Evolutionary conservation across 2,888 invertebrate species (phyloP).

Genomic region (Anodontia alba): DNA sequence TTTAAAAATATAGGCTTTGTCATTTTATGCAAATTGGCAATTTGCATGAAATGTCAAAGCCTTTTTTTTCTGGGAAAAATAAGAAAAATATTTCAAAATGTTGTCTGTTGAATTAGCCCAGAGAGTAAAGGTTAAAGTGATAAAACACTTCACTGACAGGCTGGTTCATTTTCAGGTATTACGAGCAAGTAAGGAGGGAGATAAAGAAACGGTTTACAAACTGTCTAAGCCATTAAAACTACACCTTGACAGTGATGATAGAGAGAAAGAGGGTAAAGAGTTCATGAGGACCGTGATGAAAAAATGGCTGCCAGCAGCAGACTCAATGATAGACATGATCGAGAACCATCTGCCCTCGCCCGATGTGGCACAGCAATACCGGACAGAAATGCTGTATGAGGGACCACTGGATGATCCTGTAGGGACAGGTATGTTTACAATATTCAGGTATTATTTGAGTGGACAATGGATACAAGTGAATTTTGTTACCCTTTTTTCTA

Average conservation of each 20-base stretch:
- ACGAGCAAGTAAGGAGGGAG: constrained; percentile 59
- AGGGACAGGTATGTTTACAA: constrained; percentile 88
- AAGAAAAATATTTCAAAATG: too few species aligned
- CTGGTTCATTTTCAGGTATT: constrained; percentile 47
- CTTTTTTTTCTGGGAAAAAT: too few species aligned
- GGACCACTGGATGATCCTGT: constrained; percentile 98
- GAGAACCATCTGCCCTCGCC: constrained; percentile 99
- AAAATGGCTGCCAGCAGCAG: constrained; percentile 99
- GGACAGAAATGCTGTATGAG: constrained; percentile 99
- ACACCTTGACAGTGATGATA: constrained; percentile 95
- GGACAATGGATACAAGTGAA: too few species aligned
- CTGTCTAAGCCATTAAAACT: constrained; percentile 96
- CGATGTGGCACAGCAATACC: constrained; percentile 98
- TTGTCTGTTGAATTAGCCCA: too few species aligned
- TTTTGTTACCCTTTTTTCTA: too few species aligned
- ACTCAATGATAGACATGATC: constrained; percentile 99
- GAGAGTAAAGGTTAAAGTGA: too few species aligned
- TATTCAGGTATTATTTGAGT: neutral
- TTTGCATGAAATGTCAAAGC: too few species aligned
- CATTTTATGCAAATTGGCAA: too few species aligned
- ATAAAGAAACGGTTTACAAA: constrained; percentile 89
- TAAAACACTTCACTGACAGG: too few species aligned
- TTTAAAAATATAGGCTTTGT: too few species aligned
- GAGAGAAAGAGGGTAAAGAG: constrained; percentile 98
- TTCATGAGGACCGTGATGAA: constrained; percentile 98